Conservation (phyloP, 2,113 vertebrate species). For the Lepus timidus region DNA sequence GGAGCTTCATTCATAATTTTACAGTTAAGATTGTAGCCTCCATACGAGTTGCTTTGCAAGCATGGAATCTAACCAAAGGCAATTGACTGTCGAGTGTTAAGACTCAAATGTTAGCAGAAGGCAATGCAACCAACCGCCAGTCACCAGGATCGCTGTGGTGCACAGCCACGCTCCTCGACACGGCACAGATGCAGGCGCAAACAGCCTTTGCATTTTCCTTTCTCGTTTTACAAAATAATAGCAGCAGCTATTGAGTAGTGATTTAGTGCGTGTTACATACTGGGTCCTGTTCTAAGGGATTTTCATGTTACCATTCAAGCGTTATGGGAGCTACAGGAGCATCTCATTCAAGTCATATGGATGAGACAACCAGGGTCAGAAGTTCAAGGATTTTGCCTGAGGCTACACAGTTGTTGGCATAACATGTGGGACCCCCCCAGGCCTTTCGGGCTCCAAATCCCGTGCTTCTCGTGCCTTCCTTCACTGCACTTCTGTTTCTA, state of each 20-base stretch:
- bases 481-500: neutral
- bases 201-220: neutral
- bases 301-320: neutral
- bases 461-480: neutral
- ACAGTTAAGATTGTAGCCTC: neutral
- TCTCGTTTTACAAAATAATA: neutral
- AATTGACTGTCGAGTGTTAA: neutral
- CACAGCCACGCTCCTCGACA: neutral
- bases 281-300: neutral
- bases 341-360: neutral
- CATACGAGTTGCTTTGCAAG: neutral
- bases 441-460: neutral
- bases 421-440: neutral
- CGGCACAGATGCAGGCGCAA: too few relatives aligned
- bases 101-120: neutral
- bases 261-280: neutral
- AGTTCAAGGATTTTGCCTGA: neutral
- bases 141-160: too few relatives aligned
- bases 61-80: neutral
- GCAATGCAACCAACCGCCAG: neutral
- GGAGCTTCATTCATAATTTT: conserved; percentile 7
- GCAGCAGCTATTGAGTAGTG: neutral
- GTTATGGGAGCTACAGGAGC: neutral
- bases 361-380: neutral
- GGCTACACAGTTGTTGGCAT: neutral